phyloP scores from a whole-genome alignment of 1,140 invertebrate genomes.

The Euwallacea similis region DNA sequence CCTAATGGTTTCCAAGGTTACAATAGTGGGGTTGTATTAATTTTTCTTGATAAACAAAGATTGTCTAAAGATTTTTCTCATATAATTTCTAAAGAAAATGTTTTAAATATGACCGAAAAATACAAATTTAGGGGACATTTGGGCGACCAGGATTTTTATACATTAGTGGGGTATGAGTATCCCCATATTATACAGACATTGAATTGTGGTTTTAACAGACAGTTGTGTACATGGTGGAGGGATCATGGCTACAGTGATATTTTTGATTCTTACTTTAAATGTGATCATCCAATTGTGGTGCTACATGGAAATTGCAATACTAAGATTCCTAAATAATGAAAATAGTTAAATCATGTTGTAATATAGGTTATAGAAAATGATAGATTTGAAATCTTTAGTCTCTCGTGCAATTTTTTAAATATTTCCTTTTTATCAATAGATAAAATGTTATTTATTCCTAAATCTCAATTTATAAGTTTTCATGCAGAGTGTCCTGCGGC shows the following conservation, averaged over 20 bases:
- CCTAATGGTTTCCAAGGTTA: slow-evolving; percentile 72
- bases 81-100: slow-evolving; percentile 57
- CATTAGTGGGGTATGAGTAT: slow-evolving; percentile 69
- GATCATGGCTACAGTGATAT: slow-evolving; percentile 76
- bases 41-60: slow-evolving; percentile 72
- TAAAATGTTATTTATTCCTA: too few species aligned
- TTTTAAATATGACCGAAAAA: slow-evolving; percentile 66
- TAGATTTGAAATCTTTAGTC: too few species aligned
- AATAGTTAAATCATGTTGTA: too few species aligned
- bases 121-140: slow-evolving; percentile 77
- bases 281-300: slow-evolving; percentile 69
- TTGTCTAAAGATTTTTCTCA: slow-evolving; percentile 57
- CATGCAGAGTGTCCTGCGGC: too few species aligned
- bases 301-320: slow-evolving; percentile 89
- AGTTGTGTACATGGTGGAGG: slow-evolving; percentile 84
- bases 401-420: too few species aligned
- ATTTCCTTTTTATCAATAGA: too few species aligned
- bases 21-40: slow-evolving; percentile 79
- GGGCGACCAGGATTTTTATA: slow-evolving; percentile 88
- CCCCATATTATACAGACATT: slow-evolving; percentile 75
- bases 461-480: too few species aligned
- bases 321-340: slow-evolving; percentile 59
- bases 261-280: slow-evolving; percentile 76
- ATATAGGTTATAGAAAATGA: too few species aligned
- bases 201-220: slow-evolving; percentile 82